Conservation (phyloP, 2,113 vertebrate genomes). For the Desmodus rotundus region DNA sequence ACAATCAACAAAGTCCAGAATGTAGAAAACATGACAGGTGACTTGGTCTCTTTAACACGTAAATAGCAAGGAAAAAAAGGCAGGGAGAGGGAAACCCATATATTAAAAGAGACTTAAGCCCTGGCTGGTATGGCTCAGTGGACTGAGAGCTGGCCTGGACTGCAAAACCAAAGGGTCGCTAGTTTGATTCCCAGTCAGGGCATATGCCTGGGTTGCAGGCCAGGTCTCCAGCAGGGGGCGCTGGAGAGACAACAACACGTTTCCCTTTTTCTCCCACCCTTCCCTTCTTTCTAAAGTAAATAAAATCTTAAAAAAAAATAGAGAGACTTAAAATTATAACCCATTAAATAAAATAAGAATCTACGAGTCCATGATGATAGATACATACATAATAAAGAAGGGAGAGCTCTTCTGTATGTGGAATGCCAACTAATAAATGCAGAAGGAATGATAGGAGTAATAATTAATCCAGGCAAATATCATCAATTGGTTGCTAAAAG, state of each 20-base stretch:
- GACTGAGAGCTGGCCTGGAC: no score
- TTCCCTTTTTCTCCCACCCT: no score
- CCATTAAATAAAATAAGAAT: neutral
- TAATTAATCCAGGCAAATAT: neutral
- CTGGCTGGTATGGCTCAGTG: no score
- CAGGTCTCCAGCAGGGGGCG: no score
- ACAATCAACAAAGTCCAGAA: neutral
- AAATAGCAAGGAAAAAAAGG: neutral
- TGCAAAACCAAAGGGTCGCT: no score
- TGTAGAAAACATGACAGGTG: neutral
- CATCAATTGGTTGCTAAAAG: neutral
- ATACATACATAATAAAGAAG: neutral
- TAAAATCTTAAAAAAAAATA: neutral
- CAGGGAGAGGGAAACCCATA: neutral
- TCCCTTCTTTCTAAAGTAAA: no score
- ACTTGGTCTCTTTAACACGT: neutral
- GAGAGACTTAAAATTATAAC: neutral
- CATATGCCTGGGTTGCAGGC: no score
- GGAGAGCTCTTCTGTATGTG: neutral
- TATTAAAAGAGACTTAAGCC: neutral
- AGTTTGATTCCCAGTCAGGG: no score
- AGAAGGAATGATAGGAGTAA: neutral
- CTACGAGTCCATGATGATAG: neutral
- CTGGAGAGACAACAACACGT: no score
- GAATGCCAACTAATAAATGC: neutral